Evolutionary conservation across 2,797 vertebrate genomes (phyloP), one percentile per base, ranked within the genome.

Genomic region (Dromococcyx pavoninus): DNA sequence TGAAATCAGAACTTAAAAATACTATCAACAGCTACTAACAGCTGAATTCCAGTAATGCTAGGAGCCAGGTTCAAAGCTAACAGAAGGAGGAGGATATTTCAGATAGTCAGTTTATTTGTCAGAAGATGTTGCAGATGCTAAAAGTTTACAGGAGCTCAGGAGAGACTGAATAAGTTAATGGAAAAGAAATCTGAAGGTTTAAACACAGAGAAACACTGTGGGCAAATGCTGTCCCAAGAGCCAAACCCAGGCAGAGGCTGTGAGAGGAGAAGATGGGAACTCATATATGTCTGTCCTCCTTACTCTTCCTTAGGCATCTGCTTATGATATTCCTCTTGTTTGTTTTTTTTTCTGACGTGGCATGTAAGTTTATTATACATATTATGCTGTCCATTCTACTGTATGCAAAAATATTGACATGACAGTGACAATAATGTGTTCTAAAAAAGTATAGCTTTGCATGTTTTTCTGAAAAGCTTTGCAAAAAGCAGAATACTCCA

Each of bases 401-500:
- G 14, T 44, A 64, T 22, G 21, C 17, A 82, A 87, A 88, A 60
- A 78, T 74, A 58, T 8, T 74, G 37, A 39, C 10, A 37, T 69
- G 22, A 88, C 18, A 76, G 13, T 30, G 28, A 39, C 17, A 85
- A 78, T 16, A 1, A 39, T 43, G 24, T 53, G 12, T 46, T 39
- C 9, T 9, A 65, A 75, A 41, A 78, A 51, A 8, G 14, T 0
- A 48, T 0, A 50, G 5, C 3, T 73, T 50, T 66, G 12, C 6
- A 28, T 21, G 41, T 77, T 80, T 65, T 84, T 41, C 65, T 66
- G 25, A 62, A 81, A 71, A 69, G 7, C 3, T 58, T 44, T 35
- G 23, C 21, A 71, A 73, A 76, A 65, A 7, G 2, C 8, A 77
- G 30, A 81, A 74, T 67, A 8, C 30, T 54, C 23, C 71, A 85